These are phyloP conservation scores for Antechinus stuartii DNA, from an alignment of 2,113 vertebrate species.

Conservation along the genomic window DNA sequence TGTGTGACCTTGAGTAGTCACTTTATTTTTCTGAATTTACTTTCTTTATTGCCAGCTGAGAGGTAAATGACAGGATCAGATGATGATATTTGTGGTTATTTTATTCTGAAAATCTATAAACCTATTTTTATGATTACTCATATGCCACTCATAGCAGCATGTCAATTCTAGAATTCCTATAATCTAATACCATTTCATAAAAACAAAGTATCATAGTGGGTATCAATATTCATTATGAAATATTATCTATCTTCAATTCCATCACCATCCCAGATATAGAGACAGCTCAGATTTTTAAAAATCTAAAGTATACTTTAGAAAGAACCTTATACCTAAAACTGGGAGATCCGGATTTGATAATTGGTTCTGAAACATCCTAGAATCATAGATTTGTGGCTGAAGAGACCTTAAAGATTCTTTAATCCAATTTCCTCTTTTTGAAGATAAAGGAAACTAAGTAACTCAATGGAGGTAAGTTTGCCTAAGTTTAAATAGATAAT, in stretches of 20 bases:
- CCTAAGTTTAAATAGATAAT: background rate
- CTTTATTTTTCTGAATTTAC: background rate
- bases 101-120: background rate
- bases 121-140: background rate
- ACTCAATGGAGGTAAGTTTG: background rate
- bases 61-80: background rate
- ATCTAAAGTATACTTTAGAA: background rate
- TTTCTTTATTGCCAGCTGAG: conserved; percentile 1
- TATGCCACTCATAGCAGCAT: background rate
- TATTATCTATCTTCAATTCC: background rate
- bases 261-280: background rate
- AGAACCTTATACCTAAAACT: background rate
- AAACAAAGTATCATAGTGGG: background rate
- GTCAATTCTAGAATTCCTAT: background rate
- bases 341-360: background rate
- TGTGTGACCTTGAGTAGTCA: background rate
- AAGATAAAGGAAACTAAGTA: background rate
- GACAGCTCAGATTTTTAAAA: background rate
- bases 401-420: background rate
- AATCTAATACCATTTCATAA: background rate
- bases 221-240: background rate
- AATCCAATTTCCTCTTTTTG: background rate
- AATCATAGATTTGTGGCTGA: background rate
- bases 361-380: background rate
- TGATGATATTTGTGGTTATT: background rate